These are phyloP conservation scores for Lynx canadensis DNA, from an alignment of 2,113 vertebrate genomes.

Conservation along the genomic window DNA sequence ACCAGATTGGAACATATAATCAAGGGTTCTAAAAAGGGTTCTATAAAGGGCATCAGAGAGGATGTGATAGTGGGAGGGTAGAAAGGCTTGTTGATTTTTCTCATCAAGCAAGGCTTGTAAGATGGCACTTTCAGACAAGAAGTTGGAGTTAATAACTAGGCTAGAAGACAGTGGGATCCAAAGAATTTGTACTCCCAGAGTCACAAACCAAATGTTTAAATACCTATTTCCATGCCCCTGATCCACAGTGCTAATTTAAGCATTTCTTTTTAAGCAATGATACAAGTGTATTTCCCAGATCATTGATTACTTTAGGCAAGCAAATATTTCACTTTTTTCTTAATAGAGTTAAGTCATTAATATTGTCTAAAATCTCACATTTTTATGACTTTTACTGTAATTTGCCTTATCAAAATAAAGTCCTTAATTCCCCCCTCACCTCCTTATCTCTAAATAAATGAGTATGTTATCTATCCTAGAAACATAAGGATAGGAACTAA, in stretches of 20 bases:
- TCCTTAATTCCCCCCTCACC: background rate
- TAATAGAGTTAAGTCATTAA: slow-evolving; percentile 12
- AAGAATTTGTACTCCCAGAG: background rate
- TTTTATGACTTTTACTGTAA: background rate
- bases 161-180: background rate
- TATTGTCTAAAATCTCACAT: slow-evolving; percentile 31
- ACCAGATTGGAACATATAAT: slow-evolving; percentile 25
- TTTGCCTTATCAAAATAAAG: slow-evolving; percentile 26
- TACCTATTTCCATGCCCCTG: background rate
- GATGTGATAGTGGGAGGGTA: background rate
- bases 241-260: background rate
- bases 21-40: slow-evolving; percentile 49
- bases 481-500: background rate
- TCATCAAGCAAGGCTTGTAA: slow-evolving; percentile 38
- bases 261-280: slow-evolving; percentile 6
- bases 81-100: slow-evolving; percentile 41
- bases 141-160: background rate
- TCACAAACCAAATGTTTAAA: background rate
- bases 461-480: background rate
- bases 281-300: background rate
- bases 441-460: background rate
- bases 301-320: background rate
- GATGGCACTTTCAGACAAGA: background rate
- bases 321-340: background rate
- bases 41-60: background rate